These are phyloP conservation scores for Nesoenas mayeri DNA, from an alignment of 2,113 vertebrate genomes.

Conservation along the genomic window DNA sequence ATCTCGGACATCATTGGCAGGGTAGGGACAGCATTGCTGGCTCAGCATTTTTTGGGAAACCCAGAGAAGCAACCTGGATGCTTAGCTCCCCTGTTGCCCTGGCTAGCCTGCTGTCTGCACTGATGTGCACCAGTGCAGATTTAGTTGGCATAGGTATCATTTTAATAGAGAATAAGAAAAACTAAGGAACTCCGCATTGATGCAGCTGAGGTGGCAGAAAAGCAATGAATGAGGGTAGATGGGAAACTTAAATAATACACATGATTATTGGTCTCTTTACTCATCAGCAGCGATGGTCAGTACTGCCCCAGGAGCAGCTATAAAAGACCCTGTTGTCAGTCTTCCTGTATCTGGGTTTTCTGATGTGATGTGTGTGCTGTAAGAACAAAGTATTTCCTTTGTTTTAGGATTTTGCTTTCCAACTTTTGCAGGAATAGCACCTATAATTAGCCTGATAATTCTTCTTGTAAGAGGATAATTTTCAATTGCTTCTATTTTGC, in stretches of 20 bases:
- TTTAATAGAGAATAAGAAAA: neutral
- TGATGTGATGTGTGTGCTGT: neutral
- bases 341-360: neutral
- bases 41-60: neutral
- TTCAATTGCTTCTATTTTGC: neutral
- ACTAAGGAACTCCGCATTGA: neutral
- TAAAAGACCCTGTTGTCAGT: neutral
- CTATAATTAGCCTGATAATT: neutral
- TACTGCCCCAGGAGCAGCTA: neutral
- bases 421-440: neutral
- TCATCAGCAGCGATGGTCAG: neutral
- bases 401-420: neutral
- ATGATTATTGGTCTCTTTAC: neutral
- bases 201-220: neutral
- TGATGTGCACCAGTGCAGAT: neutral
- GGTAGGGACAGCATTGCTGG: rapidly evolving
- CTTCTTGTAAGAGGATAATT: neutral
- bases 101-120: neutral
- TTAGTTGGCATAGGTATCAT: neutral
- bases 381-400: neutral
- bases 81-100: neutral
- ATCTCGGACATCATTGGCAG: neutral
- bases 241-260: neutral
- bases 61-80: neutral
- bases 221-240: neutral